Base-by-base conservation (phyloP, 2,888 invertebrate genomes). In the Phlogophora meticulosa region DNA sequence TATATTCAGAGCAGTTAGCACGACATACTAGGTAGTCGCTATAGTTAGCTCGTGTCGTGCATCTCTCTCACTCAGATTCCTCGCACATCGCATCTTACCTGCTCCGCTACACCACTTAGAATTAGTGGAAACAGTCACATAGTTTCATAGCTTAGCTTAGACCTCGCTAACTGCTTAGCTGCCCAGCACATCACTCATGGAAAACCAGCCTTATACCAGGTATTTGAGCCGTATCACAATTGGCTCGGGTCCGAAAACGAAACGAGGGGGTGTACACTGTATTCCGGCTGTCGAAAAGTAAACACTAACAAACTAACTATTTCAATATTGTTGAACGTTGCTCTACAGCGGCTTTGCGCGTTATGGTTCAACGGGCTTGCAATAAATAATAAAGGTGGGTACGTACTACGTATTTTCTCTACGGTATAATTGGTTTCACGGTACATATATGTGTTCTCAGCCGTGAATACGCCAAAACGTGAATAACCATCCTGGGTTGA, bases 281-380 rank as follows among this genome's bases (percentile, higher is more conserved):
- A 78, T 82, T 79, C 80, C 76, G 81, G 72, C 84, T 84, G 87
- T 86, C 79, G 88, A 86, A 89, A 90, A 84, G 90, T 90, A 92
- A 92, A 92, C 81, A 91, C 87, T 88, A 90, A 91, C 89, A 90
- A 90, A 89, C 88, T 88, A 89, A 89, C 88, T 88, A 89, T 89
- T 89, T 85, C 91, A 91, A 91, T 92, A 92, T 90, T 89, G 91
- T 87, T 85, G 87, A 85, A 86, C 87, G 86, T 80, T 80, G 78
- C 81, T 85, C 79, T 82, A 86, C 86, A 82, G 84, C 83, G 81
- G 87, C 86, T 87, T 89, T 85, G 78, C 81, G 76, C 81, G 78
- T 81, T 84, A 88, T 87, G 90, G 89, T 85, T 87, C 87, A 86
- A 83, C 83, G 90, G 81, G 80, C 85, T 83, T 82, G 84, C 85